Evolutionary conservation across 2,797 vertebrate species (phyloP), one percentile per base, ranked within the genome.

Genomic region (Diplodus puntazzo): DNA sequence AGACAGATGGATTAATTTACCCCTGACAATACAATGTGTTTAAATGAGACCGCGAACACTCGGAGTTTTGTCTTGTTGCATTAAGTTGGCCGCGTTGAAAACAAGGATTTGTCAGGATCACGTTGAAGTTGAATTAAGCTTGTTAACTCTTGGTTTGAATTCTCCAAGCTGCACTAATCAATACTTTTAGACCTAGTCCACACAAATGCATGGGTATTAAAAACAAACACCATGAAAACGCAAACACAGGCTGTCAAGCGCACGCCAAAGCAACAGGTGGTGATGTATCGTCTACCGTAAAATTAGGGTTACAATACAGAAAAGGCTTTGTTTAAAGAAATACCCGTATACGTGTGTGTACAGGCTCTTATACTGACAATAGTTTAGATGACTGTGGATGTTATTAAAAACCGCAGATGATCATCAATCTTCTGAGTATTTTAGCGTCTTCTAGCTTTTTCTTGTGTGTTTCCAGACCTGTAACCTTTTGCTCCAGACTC

Each of bases 1-100:
- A 80, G 66, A 34, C 68, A 76, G 67, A 42, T 48, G 13, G 20
- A 49, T 69, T 16, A 7, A 50, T 82, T 82, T 55, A 69, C 23
- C 61, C 45, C 25, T 39, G 25, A 45, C 52, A 60, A 54, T 20
- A 65, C 53, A 18, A 6, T 27, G 18, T 54, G 55, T 58, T 67
- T 64, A 1, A 59, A 30, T 25, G 42, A 57, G 27, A 76, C 62
- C 71, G 60, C 57, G 39, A 30, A 55, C 27, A 43, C 55, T 4
- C 50, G 13, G 7, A 57, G 21, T 58, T 30, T 64, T 23, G 10
- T 64, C 8, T 43, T 65, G 23, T 60, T 60, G 39, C 17, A 6
- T 43, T 49, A 50, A 17, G 20, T 69, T 18, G 25, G 27, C 46
- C n/a, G 43, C 20, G 49, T 72, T 39, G 3, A 1, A 3, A 65